phyloP scores from a whole-genome alignment of 1,140 invertebrate species.

The Brachionus rotundiformis region DNA sequence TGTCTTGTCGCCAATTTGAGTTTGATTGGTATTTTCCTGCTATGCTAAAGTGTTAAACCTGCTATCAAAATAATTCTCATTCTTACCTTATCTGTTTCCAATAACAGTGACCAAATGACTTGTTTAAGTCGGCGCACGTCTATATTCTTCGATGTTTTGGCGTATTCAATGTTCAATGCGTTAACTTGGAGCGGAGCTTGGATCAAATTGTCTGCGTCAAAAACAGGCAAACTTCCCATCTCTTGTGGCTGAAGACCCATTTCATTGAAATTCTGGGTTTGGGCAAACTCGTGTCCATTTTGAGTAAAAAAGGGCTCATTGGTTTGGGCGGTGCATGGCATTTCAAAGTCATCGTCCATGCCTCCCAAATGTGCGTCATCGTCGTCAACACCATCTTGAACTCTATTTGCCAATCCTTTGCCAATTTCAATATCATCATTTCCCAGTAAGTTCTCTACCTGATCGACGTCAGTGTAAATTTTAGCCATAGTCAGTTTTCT shows the following conservation, averaged over 20 bases:
- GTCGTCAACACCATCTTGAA: not conserved
- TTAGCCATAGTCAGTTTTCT: not conserved
- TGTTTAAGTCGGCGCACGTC: slow-evolving; percentile 33
- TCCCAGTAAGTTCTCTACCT: not conserved
- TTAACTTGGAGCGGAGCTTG: slow-evolving; percentile 44
- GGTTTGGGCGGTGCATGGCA: slow-evolving; percentile 41
- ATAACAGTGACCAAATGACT: slow-evolving; percentile 25
- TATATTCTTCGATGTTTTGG: slow-evolving; percentile 49
- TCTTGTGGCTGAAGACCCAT: not conserved
- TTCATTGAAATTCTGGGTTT: not conserved
- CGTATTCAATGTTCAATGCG: slow-evolving; percentile 43
- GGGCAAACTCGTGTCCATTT: slow-evolving; percentile 44
- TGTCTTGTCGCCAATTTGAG: not conserved
- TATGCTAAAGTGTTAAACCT: not conserved
- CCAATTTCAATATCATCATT: slow-evolving; percentile 47
- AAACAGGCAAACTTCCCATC: not conserved
- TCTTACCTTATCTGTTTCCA: not conserved
- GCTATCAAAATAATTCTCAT: not conserved
- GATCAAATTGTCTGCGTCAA: not conserved
- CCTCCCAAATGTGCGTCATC: slow-evolving; percentile 32
- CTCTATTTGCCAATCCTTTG: not conserved
- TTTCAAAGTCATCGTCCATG: slow-evolving; percentile 47
- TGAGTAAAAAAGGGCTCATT: slow-evolving; percentile 43
- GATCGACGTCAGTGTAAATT: slow-evolving; percentile 40
- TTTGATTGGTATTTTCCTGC: slow-evolving; percentile 40